phyloP scores from a whole-genome alignment of 1,140 invertebrate species.

The Chironomus tepperi region DNA sequence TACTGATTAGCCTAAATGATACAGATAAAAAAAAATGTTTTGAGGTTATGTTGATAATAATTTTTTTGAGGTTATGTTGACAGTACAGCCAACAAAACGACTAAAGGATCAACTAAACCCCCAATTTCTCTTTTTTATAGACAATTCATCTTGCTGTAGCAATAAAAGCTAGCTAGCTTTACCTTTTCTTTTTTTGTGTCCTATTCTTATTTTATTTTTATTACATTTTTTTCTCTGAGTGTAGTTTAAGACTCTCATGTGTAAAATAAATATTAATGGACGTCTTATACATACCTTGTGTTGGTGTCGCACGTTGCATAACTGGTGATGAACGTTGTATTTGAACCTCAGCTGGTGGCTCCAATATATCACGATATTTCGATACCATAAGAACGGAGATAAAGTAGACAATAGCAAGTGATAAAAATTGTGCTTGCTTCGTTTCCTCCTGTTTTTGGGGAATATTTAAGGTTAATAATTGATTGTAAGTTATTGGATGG shows the following conservation, averaged over 20 bases:
- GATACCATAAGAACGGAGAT: constrained; percentile 99
- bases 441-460: constrained; percentile 87
- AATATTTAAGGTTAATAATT: no score
- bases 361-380: constrained; percentile 96
- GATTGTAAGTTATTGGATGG: no score
- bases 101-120: not conserved
- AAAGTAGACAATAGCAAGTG: constrained; percentile 97
- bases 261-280: not conserved
- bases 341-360: constrained; percentile 60
- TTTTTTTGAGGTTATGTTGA: no score
- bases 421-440: constrained; percentile 98
- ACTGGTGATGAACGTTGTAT: constrained; percentile 38
- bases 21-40: not conserved
- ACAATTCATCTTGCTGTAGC: not conserved
- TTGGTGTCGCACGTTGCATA: constrained; percentile 33
- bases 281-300: constrained; percentile 29
- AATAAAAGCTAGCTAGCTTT: not conserved
- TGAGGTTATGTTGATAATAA: not conserved
- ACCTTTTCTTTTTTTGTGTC: not conserved
- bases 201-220: no score
- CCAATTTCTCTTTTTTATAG: not conserved
- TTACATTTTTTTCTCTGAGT: not conserved
- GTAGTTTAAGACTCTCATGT: not conserved
- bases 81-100: not conserved
- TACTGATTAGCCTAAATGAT: not conserved